Evolutionary conservation across 1,140 invertebrate genomes (phyloP).

Genomic region (Bombus vancouverensis): DNA sequence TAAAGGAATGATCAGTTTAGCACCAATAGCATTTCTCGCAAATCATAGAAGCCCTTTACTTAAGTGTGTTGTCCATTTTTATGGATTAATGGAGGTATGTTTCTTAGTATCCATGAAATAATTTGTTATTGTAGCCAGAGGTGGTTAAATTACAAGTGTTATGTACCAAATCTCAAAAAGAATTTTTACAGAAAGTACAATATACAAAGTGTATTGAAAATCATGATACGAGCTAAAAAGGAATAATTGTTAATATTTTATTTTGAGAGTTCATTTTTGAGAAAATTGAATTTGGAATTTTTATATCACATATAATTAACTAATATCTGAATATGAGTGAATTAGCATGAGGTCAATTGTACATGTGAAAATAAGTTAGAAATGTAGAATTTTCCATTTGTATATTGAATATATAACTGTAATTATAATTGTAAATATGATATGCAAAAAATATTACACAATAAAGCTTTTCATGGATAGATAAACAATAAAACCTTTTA

Average conservation of each 20-base stretch:
- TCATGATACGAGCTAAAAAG: too few species aligned
- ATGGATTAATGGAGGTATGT: slow-evolving; percentile 75
- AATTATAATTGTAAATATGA: not conserved
- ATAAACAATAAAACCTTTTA: too few species aligned
- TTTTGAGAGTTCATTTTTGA: not conserved
- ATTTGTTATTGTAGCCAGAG: slow-evolving; percentile 9
- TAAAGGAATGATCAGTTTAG: slow-evolving; percentile 85
- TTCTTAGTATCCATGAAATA: not conserved
- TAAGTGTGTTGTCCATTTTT: slow-evolving; percentile 73
- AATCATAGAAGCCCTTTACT: slow-evolving; percentile 79
- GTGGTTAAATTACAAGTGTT: not conserved
- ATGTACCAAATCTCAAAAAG: not conserved
- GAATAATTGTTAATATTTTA: too few species aligned
- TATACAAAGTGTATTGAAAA: too few species aligned
- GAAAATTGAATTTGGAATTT: not conserved
- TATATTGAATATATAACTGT: not conserved
- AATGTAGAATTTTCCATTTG: too few species aligned
- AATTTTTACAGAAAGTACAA: too few species aligned
- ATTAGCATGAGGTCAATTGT: too few species aligned
- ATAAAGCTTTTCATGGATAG: too few species aligned
- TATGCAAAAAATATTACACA: too few species aligned
- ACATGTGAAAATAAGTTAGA: not conserved
- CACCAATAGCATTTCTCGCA: slow-evolving; percentile 84
- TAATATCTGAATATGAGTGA: too few species aligned
- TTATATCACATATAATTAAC: not conserved